Evolutionary conservation across 2,113 vertebrate genomes (phyloP), one percentile per base, ranked within the genome.

Genomic region (Anguilla rostrata): DNA sequence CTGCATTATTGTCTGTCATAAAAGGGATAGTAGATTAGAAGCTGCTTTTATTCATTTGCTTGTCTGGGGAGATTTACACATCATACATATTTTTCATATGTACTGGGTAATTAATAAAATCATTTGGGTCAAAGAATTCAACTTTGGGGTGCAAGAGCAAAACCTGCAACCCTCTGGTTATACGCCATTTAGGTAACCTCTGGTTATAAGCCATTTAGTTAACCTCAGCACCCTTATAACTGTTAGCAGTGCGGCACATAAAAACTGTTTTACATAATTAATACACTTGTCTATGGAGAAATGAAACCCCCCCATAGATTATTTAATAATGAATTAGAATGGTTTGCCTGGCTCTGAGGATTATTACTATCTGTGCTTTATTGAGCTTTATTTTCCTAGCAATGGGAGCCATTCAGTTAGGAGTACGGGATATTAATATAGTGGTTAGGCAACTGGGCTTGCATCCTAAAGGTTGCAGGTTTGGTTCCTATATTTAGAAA

Each of bases 281-380:
- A 71, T 82, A 71, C 26, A 75, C 20, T 39, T 22, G 39, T 86
- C 80, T 34, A 39, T 86, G 40, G 66, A 86, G 39, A 49, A 66
- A 53, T 40, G 56, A 71, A 66, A 40, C 15, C 46, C 26, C 63
- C 29, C 26, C 78, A n/a, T 26, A 60, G n/a, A 49, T 41, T 53
- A 20, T 82, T 7, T 60, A 39, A 22, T 39, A 40, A 71, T 82
- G 29, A 86, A 86, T 66, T 71, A 82, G 15, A 26, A 60, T 40
- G 22, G 14, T 41, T 12, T 39, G 41, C 11, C 84, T 49, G n/a
- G 22, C 41, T 53, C 39, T 20, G 40, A 18, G n/a, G 66, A 14
- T 82, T 82, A 12, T 20, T 8, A 39, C 80, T 43, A 20, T 82
- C 18, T 53, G 46, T 20, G 39, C 40, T 43, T 82, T 75, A 75